Base-by-base conservation (phyloP, 2,888 invertebrate species). In the Cerastoderma edule region DNA sequence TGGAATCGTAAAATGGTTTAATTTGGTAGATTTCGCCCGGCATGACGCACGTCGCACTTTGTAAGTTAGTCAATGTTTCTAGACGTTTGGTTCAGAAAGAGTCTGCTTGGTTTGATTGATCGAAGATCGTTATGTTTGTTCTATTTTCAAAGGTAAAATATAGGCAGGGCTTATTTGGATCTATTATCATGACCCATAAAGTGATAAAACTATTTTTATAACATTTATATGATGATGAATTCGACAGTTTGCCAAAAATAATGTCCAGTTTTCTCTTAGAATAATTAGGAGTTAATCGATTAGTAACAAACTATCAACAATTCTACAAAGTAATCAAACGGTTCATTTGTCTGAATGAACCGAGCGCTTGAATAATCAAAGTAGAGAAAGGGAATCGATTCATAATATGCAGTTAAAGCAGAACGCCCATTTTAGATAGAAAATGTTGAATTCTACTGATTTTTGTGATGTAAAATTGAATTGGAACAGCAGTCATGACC, bases 21-120 rank as follows among this genome's bases (percentile, higher is more conserved):
- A 84, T 67, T 67, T 72, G 67, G 39, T 84, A 85, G 83, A 85
- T 85, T 57, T 72, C 78, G 39, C 46, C 53, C 64, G 73, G 53
- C 69, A 80, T 76, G 65, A 65, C 22, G 65, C 24, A 64, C 39
- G 33, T 5, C 5, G 4, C 22, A 50, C n/a, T n/a, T n/a, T n/a
- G n/a, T n/a, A n/a, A n/a, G n/a, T n/a, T n/a, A n/a, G n/a, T n/a
- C n/a, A n/a, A n/a, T n/a, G n/a, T n/a, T n/a, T n/a, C n/a, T n/a
- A n/a, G n/a, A n/a, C n/a, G n/a, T n/a, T n/a, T n/a, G n/a, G n/a
- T n/a, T n/a, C n/a, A n/a, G n/a, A n/a, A n/a, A n/a, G n/a, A n/a
- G n/a, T n/a, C n/a, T n/a, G n/a, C n/a, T n/a, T n/a, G n/a, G n/a
- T n/a, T n/a, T n/a, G n/a, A n/a, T n/a, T n/a, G n/a, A n/a, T n/a